Evolutionary conservation across 1,140 invertebrate species (phyloP).

Genomic region (Nixonia krombeini): DNA sequence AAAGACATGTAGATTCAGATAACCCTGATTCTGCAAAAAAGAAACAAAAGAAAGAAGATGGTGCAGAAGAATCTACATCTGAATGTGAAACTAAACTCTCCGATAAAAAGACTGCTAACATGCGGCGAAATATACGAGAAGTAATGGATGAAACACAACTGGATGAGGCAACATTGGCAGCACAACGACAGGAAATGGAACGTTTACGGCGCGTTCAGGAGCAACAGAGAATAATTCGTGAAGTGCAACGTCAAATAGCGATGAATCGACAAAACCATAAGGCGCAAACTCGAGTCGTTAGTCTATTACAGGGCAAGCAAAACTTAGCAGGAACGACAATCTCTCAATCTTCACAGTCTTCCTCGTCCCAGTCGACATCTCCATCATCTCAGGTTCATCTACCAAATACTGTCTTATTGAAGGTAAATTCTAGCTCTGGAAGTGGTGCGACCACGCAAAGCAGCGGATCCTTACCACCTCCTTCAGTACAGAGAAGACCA

Average conservation of each 20-base stretch:
- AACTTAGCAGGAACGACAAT: slow-evolving; percentile 62
- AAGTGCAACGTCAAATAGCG: slow-evolving; percentile 81
- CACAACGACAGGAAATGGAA: slow-evolving; percentile 93
- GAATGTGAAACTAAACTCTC: slow-evolving; percentile 69
- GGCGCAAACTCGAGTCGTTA: slow-evolving; percentile 78
- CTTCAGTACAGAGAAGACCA: slow-evolving; percentile 14
- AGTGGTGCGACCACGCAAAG: slow-evolving; percentile 50
- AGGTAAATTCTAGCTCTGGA: slow-evolving; percentile 58
- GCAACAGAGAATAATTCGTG: slow-evolving; percentile 84
- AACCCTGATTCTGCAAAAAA: slow-evolving; percentile 57
- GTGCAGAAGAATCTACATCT: slow-evolving; percentile 48
- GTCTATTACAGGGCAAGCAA: slow-evolving; percentile 77
- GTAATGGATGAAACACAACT: slow-evolving; percentile 94
- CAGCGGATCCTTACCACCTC: neutral
- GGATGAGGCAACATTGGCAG: slow-evolving; percentile 91
- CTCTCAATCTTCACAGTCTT: slow-evolving; percentile 51
- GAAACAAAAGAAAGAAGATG: slow-evolving; percentile 63
- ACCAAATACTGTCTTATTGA: slow-evolving; percentile 60
- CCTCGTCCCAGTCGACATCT: slow-evolving; percentile 50
- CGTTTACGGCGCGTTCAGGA: slow-evolving; percentile 86
- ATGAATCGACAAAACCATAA: slow-evolving; percentile 78
- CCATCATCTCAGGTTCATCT: slow-evolving; percentile 54
- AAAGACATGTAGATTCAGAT: slow-evolving; percentile 56
- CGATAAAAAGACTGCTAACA: slow-evolving; percentile 77
- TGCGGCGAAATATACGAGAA: slow-evolving; percentile 89